Conservation (phyloP, 1,140 invertebrate species). For the Dendrolimus kikuchii region DNA sequence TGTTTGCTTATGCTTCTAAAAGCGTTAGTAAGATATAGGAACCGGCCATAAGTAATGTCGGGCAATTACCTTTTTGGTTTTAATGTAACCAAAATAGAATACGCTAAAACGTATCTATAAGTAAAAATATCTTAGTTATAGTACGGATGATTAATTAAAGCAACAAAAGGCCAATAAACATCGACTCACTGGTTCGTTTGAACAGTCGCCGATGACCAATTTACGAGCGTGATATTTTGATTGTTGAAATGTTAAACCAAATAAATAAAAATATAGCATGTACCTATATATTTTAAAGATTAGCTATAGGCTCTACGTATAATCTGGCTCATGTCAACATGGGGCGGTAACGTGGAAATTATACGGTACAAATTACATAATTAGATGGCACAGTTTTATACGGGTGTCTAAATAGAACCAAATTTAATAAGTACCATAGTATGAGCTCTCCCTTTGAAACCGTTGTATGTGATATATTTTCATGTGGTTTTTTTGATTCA, state of each 20-base stretch:
- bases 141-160: conserved; percentile 44
- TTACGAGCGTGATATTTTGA: conserved; percentile 20
- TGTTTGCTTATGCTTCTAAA: no score
- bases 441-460: no score
- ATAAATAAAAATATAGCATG: not conserved
- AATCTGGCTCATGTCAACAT: conserved; percentile 19
- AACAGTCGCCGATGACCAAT: conserved; percentile 22
- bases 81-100: no score
- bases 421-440: no score
- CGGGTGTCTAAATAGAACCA: conserved; percentile 9
- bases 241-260: conserved; percentile 14
- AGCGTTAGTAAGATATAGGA: no score
- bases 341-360: conserved; percentile 33
- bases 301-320: no score
- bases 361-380: conserved; percentile 47
- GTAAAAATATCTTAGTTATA: conserved; percentile 17
- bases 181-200: conserved; percentile 34
- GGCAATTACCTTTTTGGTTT: no score
- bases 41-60: no score
- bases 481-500: no score
- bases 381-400: conserved; percentile 32
- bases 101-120: no score
- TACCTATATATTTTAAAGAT: no score
- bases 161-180: conserved; percentile 45
- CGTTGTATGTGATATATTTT: no score